Percentiles rank a stretch among this genome's conserved stretches.
Evolutionary conservation across 2,113 vertebrate genomes (phyloP).

Genomic region (Strix uralensis): DNA sequence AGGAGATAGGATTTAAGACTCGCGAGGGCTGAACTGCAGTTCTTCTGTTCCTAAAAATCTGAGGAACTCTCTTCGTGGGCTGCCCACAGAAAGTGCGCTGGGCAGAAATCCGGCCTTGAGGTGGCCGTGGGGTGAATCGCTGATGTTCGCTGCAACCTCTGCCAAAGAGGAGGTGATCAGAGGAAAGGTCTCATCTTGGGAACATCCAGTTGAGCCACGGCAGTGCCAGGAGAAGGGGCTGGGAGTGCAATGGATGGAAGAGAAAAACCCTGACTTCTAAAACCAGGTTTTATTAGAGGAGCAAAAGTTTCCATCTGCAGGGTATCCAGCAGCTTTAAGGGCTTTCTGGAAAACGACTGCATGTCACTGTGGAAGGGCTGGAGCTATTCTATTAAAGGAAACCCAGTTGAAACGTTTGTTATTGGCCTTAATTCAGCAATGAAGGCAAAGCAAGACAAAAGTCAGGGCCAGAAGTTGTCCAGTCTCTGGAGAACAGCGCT

Average conservation of each 20-base stretch:
- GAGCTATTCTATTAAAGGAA: not conserved
- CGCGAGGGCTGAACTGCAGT: not conserved
- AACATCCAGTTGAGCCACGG: not conserved
- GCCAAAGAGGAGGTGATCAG: not conserved
- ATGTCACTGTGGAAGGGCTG: not conserved
- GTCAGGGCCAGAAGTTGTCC: not conserved
- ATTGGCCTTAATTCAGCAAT: not conserved
- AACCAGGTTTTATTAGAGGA: not conserved
- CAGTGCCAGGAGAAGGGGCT: not conserved
- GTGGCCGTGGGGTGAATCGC: not conserved
- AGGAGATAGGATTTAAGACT: not conserved
- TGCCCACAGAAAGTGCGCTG: not conserved
- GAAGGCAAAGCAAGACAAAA: not conserved
- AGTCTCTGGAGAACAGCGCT: not conserved
- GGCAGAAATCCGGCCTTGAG: not conserved
- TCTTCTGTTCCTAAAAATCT: not conserved
- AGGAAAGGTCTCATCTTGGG: not conserved
- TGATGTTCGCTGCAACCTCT: not conserved
- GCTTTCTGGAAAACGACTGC: not conserved
- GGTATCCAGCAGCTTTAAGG: not conserved
- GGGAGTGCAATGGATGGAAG: not conserved
- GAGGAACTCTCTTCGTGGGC: not conserved
- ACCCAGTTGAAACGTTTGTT: not conserved
- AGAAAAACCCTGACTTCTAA: not conserved
- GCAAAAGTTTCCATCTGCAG: not conserved